phyloP scores from a whole-genome alignment of 2,888 invertebrate genomes.

The Andrena haemorrhoa region DNA sequence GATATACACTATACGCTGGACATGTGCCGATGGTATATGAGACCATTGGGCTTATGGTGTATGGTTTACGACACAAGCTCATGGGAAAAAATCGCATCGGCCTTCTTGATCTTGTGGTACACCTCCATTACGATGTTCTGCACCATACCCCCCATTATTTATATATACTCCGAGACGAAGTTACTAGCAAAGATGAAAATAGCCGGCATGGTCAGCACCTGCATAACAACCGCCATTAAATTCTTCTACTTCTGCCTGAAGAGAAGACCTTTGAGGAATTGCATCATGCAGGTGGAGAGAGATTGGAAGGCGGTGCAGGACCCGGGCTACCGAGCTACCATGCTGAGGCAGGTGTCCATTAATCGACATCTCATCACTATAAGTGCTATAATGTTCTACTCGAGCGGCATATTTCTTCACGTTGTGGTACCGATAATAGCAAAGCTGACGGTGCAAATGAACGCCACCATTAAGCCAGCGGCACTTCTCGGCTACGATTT shows the following conservation, averaged over 20 bases:
- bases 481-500: slow-evolving; percentile 58
- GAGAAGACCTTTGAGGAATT: slow-evolving; percentile 49
- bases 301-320: slow-evolving; percentile 68
- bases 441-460: slow-evolving; percentile 7
- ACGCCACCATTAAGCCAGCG: slow-evolving; percentile 56
- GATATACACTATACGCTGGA: slow-evolving; percentile 20
- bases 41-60: slow-evolving; percentile 40
- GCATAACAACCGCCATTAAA: slow-evolving; percentile 57
- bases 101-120: background rate
- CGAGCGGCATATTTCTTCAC: slow-evolving; percentile 42
- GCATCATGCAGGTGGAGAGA: slow-evolving; percentile 64
- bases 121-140: slow-evolving; percentile 14
- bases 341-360: slow-evolving; percentile 50
- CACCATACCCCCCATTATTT: slow-evolving; percentile 11
- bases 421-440: slow-evolving; percentile 21
- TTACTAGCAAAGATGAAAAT: slow-evolving; percentile 46
- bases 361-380: slow-evolving; percentile 57
- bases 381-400: slow-evolving; percentile 53
- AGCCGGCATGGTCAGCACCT: slow-evolving; percentile 60
- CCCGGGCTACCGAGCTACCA: slow-evolving; percentile 19
- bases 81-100: slow-evolving; percentile 27
- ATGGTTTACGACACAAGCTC: background rate
- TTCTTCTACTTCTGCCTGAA: slow-evolving; percentile 57
- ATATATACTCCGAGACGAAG: slow-evolving; percentile 18
- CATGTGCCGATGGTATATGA: slow-evolving; percentile 31